Conservation (phyloP, 1,140 invertebrate genomes). For the Pectinophora gossypiella region DNA sequence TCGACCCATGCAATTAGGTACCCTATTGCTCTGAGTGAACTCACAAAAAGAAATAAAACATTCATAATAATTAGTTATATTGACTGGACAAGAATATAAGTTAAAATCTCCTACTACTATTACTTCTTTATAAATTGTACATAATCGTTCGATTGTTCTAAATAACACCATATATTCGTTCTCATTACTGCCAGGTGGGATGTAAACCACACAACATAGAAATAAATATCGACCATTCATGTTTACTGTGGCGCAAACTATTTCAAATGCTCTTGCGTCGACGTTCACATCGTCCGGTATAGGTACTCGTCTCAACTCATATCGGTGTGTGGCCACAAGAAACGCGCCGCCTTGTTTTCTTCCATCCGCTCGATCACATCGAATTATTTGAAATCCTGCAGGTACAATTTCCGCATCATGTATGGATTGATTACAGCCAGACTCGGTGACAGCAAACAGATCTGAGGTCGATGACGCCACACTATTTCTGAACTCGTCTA, state of each 20-base stretch:
- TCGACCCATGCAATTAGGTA: slow-evolving; percentile 21
- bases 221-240: slow-evolving; percentile 19
- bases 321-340: slow-evolving; percentile 9
- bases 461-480: background rate
- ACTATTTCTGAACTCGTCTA: background rate
- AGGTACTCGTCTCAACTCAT: slow-evolving; percentile 8
- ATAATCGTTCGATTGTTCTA: slow-evolving; percentile 21
- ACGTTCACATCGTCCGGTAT: slow-evolving; percentile 5
- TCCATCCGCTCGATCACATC: background rate
- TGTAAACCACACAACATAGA: slow-evolving; percentile 20
- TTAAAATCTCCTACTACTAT: slow-evolving; percentile 29
- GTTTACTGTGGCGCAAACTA: slow-evolving; percentile 20
- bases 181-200: slow-evolving; percentile 13
- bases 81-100: slow-evolving; percentile 17
- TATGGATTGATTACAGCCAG: background rate
- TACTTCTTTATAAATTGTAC: slow-evolving; percentile 14
- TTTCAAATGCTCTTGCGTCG: slow-evolving; percentile 16
- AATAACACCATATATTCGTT: slow-evolving; percentile 23
- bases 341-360: background rate
- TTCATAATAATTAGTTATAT: slow-evolving; percentile 27
- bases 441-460: background rate
- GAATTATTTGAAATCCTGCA: background rate
- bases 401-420: background rate
- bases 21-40: slow-evolving; percentile 20
- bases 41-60: slow-evolving; percentile 24